Percentiles rank a stretch among this genome's conserved stretches.
phyloP scores from a whole-genome alignment of 2,113 vertebrate species.

The Eretmodus cyanostictus region DNA sequence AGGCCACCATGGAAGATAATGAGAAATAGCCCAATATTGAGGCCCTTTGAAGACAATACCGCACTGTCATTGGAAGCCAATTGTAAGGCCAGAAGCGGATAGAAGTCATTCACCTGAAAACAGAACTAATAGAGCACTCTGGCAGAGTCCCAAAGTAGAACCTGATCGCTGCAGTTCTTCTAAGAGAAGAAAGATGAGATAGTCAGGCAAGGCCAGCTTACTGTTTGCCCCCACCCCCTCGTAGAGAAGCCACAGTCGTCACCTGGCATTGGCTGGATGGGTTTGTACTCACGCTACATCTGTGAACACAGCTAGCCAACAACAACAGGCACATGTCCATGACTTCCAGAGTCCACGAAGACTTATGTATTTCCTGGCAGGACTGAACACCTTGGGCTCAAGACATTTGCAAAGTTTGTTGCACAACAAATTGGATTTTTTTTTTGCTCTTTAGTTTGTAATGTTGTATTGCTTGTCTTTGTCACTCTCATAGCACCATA shows the following conservation, averaged over 20 bases:
- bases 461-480: background rate
- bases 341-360: constrained; percentile 1
- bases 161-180: background rate
- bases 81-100: constrained; percentile 4
- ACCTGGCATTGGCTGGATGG: background rate
- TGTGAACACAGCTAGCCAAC: constrained; percentile 24
- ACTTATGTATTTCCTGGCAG: constrained; percentile 44
- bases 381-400: background rate
- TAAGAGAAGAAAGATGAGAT: background rate
- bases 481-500: constrained; percentile 1
- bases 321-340: constrained; percentile 12
- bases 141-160: constrained; percentile 30
- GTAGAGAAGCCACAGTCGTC: background rate
- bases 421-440: background rate
- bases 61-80: constrained; percentile 27
- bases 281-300: background rate
- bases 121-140: constrained; percentile 9
- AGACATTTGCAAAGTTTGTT: constrained; percentile 1
- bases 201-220: background rate
- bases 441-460: background rate
- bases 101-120: constrained; percentile 8
- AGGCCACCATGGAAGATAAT: background rate
- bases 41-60: constrained; percentile 27
- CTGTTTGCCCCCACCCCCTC: background rate
- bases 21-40: constrained; percentile 31